A percentile compares a stretch with the other conserved stretches of the same genome.
Evolutionary conservation across 2,797 vertebrate genomes (phyloP).

Genomic region (Phalloptychus januarius): DNA sequence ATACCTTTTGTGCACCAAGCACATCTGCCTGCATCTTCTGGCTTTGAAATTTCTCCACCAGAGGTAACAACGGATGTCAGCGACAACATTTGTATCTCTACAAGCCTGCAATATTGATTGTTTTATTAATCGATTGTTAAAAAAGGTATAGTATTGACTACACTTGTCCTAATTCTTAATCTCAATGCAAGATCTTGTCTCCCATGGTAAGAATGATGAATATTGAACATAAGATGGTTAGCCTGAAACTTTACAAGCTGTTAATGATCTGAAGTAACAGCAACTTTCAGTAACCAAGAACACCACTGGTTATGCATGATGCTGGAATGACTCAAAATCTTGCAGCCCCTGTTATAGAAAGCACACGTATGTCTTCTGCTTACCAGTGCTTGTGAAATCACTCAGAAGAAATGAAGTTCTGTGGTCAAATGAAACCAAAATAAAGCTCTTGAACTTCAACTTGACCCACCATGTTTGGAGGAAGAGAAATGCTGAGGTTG

Average conservation of each 20-base stretch:
- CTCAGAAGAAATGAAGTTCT: not conserved
- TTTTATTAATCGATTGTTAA: not conserved
- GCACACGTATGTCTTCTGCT: not conserved
- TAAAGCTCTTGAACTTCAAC: not conserved
- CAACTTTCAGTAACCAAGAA: not conserved
- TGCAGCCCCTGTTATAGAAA: too few species aligned
- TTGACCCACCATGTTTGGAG: not conserved
- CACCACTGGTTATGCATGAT: not conserved
- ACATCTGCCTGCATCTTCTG: not conserved
- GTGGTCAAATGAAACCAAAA: not conserved
- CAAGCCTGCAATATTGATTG: not conserved
- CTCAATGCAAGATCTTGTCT: not conserved
- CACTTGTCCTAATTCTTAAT: not conserved
- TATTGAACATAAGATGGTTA: not conserved
- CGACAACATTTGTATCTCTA: not conserved
- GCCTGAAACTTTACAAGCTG: not conserved
- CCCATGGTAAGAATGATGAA: not conserved
- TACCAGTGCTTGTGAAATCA: not conserved
- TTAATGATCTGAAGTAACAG: not conserved
- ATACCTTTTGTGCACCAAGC: not conserved
- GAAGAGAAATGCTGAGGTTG: not conserved
- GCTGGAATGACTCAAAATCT: not conserved
- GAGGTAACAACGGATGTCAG: not conserved
- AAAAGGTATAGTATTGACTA: not conserved
- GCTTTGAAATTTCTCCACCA: not conserved